Evolutionary conservation across 2,888 invertebrate species (phyloP), one percentile per base, ranked within the genome.

Genomic region (Isotomurus palustris): DNA sequence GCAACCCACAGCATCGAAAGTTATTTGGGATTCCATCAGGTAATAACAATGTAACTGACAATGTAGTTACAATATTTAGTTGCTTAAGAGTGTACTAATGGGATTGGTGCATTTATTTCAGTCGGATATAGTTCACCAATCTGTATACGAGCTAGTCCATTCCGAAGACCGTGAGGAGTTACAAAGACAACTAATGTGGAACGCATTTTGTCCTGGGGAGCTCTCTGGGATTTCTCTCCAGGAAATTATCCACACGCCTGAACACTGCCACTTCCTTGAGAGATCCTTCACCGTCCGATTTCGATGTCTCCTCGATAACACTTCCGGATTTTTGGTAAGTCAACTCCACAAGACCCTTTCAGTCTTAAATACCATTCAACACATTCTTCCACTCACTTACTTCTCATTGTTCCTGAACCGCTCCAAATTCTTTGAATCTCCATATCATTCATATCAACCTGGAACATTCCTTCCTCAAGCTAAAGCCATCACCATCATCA

Each of bases 1-100:
- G 96, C 96, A 59, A 96, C 97, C 66, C 92, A 97, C 82, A 96
- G 95, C 78, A 97, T 99, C 77, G 99, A 99, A 81, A 95, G 92
- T 77, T 99, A 96, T 81, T 84, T 99, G 75, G 99, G 99, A 78
- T 99, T 99, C 83, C 97, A 99, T 82, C 99, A 99, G 88, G 97
- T 97, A n/a, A n/a, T n/a, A n/a, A n/a, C 41, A n/a, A n/a, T n/a
- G n/a, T n/a, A n/a, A n/a, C n/a, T n/a, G n/a, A n/a, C n/a, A n/a
- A n/a, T n/a, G n/a, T n/a, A n/a, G n/a, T n/a, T n/a, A n/a, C n/a
- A n/a, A n/a, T n/a, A n/a, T n/a, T n/a, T n/a, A n/a, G 14, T 32
- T 14, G 14, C 10, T 10, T 14, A 25, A 44, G 44, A 44, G 22
- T 21, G 22, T 25, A 44, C 8, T 12, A 32, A n/a, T n/a, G n/a